Conservation (phyloP, 1,140 invertebrate species). For the Procambarus clarkii region DNA sequence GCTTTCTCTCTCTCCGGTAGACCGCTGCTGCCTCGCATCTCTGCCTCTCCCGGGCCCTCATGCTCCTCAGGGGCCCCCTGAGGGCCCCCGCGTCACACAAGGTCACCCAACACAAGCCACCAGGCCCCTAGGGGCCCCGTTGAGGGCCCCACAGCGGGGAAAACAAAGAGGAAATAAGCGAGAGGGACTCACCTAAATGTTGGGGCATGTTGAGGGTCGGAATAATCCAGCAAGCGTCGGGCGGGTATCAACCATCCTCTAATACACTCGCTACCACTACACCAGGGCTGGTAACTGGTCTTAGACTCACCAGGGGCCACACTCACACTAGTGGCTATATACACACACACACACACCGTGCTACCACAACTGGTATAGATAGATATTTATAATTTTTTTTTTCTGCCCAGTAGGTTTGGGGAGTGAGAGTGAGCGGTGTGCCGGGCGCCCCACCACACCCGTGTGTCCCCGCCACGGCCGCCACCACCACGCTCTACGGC, state of each 20-base stretch:
- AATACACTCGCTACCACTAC: neutral
- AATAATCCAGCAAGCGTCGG: neutral
- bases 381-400: neutral
- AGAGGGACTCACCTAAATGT: constrained; percentile 38
- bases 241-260: neutral
- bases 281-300: neutral
- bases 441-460: neutral
- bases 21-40: too few relatives aligned
- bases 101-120: too few relatives aligned
- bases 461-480: neutral
- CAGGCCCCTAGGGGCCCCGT: too few relatives aligned
- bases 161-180: too few relatives aligned
- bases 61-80: too few relatives aligned
- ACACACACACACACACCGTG: neutral
- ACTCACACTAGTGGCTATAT: neutral
- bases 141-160: too few relatives aligned
- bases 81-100: too few relatives aligned
- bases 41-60: too few relatives aligned
- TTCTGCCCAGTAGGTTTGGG: neutral
- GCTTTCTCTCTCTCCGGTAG: too few relatives aligned
- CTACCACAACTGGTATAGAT: neutral
- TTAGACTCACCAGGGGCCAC: neutral
- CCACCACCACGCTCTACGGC: neutral
- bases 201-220: constrained; percentile 22
- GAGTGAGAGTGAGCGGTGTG: neutral